phyloP scores from a whole-genome alignment of 2,113 vertebrate species.

The Neotoma lepida region DNA sequence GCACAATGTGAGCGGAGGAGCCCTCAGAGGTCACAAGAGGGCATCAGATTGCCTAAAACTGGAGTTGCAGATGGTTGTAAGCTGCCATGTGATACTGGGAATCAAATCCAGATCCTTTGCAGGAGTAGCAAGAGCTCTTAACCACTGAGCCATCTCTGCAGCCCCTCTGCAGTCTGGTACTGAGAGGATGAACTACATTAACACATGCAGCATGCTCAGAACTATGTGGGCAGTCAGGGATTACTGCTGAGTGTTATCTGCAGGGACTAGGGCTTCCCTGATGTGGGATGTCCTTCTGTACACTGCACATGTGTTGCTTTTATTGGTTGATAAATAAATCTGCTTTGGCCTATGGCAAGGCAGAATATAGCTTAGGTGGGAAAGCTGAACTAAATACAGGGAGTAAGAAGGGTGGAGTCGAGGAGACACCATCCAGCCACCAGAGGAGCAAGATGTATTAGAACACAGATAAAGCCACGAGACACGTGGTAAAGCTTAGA shows the following conservation, averaged over 20 bases:
- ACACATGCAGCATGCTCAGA: not conserved
- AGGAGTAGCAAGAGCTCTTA: not conserved
- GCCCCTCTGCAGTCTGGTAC: not conserved
- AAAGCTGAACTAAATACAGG: too few relatives aligned
- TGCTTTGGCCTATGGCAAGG: too few relatives aligned
- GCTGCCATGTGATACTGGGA: not conserved
- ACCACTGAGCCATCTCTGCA: not conserved
- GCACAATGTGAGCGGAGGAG: not conserved
- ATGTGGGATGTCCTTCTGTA: too few relatives aligned
- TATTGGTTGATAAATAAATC: too few relatives aligned
- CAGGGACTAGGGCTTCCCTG: not conserved
- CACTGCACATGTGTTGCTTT: too few relatives aligned
- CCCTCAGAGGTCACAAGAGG: not conserved
- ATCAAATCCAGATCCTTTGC: not conserved
- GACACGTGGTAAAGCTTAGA: too few relatives aligned
- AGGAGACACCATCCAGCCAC: too few relatives aligned
- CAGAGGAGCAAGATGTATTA: too few relatives aligned
- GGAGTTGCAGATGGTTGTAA: not conserved
- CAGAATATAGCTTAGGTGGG: too few relatives aligned
- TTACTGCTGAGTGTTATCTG: too few relatives aligned
- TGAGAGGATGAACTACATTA: not conserved
- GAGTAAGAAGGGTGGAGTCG: too few relatives aligned
- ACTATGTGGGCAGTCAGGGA: not conserved
- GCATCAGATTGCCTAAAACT: not conserved
- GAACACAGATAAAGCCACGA: too few relatives aligned